phyloP scores from a whole-genome alignment of 2,797 vertebrate genomes.

The Spondyliosoma cantharus region DNA sequence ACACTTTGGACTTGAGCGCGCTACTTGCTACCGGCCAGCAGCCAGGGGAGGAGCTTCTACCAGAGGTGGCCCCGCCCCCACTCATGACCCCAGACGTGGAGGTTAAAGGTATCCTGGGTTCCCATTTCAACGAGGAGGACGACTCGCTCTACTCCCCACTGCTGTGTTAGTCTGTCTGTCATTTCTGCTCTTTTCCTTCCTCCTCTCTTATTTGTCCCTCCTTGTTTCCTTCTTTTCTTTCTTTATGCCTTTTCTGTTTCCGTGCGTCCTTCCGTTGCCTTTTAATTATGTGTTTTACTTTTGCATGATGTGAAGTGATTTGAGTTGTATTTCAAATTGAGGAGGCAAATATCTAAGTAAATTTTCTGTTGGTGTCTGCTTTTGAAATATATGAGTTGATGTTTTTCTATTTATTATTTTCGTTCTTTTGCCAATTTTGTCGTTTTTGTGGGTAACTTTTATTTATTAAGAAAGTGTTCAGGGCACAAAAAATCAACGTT shows the following conservation, averaged over 20 bases:
- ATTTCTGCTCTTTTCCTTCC: conserved; percentile 72
- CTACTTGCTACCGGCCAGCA: conserved; percentile 92
- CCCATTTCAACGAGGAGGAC: conserved; percentile 99
- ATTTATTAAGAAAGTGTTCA: neutral
- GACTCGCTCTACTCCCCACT: conserved; percentile 99
- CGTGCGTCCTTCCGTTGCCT: conserved; percentile 59
- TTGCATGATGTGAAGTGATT: conserved; percentile 31
- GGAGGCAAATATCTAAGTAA: neutral
- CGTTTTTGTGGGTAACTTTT: neutral
- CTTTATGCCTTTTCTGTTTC: conserved; percentile 67
- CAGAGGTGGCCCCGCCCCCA: conserved; percentile 96
- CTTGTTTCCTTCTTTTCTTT: conserved; percentile 59
- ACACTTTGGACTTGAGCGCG: conserved; percentile 93
- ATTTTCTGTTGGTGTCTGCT: neutral
- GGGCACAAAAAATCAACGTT: neutral
- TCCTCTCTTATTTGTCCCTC: conserved; percentile 45
- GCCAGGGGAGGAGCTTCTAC: conserved; percentile 96
- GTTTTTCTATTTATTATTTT: neutral
- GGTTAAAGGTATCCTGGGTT: conserved; percentile 99
- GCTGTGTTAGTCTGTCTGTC: conserved; percentile 98
- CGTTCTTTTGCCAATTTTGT: neutral
- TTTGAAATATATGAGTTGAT: conserved; percentile 4
- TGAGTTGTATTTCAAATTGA: conserved; percentile 31
- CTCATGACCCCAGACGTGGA: conserved; percentile 98
- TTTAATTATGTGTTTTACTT: conserved; percentile 43